Evolutionary conservation across 2,113 vertebrate species (phyloP), one percentile per base, ranked within the genome.

Genomic region (Cryptomyrus ogoouensis): DNA sequence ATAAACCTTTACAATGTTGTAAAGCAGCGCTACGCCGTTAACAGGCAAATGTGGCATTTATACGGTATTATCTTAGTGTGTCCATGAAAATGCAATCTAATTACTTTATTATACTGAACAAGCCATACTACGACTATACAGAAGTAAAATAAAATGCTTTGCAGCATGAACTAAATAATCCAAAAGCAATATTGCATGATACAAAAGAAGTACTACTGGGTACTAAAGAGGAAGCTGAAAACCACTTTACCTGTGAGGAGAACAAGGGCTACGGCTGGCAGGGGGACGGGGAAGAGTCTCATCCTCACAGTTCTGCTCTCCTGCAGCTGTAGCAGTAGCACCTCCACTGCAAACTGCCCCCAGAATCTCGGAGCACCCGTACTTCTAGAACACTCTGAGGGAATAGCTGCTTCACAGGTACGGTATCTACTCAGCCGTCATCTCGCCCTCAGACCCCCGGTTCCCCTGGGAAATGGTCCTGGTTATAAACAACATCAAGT

Each of bases 211-310:
- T 13, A 19, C 17, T 80, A 42, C 7, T 80, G 74, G n/a, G 44
- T 84, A n/a, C 39, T 44, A 47, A 84, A 42, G 17, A 31, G 39
- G 52, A 44, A 46, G 2, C 27, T n/a, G 3, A 53, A 35, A 3
- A n/a, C 42, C n/a, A 42, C 12, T 47, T 95, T 95, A 96, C 96
- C 95, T 95, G 94, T 91, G 1, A 94, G 52, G 0, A 95, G 90
- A 84, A 95, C 39, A 17, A 94, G 87, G 80, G 35, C 87, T 39
- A 85, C 44, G 83, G 92, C 31, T 56, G 94, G 39, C 90, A 74
- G 70, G 62, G 89, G 42, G 0, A 8, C 70, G 70, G 50, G 90
- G 77, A 84, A 87, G 1, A 0, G 27, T 62, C 70, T 88, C 95
- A 96, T 96, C 44, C 15, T 95, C 83, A 83, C 27, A 13, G 21